Percentiles rank a stretch among this genome's conserved stretches.
These are phyloP conservation scores for Pristiophorus japonicus DNA, from an alignment of 2,113 vertebrate species.

Conservation along the genomic window DNA sequence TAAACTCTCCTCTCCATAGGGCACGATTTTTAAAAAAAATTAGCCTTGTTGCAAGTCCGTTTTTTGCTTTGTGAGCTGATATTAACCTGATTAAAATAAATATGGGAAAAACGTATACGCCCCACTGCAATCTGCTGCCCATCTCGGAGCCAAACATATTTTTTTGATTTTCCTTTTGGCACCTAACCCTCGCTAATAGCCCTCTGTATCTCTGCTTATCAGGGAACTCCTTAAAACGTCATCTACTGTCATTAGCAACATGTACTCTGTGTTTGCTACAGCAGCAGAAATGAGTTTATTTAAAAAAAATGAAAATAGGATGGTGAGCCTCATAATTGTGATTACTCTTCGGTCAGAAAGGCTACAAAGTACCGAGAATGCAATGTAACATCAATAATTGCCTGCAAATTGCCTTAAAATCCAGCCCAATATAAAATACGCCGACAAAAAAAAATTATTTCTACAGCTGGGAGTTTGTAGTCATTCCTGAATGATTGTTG, in stretches of 20 bases:
- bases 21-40: neutral
- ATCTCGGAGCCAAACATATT: neutral
- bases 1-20: neutral
- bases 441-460: neutral
- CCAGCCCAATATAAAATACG: neutral
- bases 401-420: neutral
- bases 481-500: neutral
- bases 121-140: neutral
- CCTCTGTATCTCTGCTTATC: neutral
- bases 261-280: neutral
- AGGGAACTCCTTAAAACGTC: neutral
- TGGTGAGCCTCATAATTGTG: neutral
- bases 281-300: neutral
- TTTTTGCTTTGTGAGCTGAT: constrained; percentile 12
- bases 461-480: neutral
- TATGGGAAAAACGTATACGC: neutral
- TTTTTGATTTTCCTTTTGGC: neutral
- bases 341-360: neutral
- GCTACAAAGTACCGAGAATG: neutral
- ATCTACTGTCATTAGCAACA: neutral
- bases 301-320: neutral
- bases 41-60: neutral
- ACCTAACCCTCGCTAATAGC: neutral
- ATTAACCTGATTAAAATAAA: constrained; percentile 22
- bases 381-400: neutral